Base-by-base conservation (phyloP, 2,113 vertebrate species). In the Falco punctatus region DNA sequence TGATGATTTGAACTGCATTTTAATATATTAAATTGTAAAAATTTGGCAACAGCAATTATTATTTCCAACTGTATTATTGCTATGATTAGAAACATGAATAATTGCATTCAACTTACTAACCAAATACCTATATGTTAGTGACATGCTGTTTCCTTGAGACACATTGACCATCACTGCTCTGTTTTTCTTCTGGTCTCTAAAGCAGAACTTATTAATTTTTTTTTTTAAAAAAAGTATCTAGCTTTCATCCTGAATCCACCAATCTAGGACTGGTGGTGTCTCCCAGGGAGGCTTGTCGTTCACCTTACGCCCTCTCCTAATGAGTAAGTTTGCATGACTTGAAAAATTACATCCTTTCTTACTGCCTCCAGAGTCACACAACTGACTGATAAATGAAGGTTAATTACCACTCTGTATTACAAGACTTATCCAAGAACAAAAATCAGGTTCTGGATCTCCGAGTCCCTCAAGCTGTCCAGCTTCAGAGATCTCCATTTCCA, bases 191-290 rank as follows among this genome's bases (percentile, higher is more conserved):
- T 17, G 18, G 26, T 70, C 27, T 83, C 61, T 72, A 88, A 94
- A 75, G 27, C 54, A 95, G 54, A 92, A 87, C 46, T 74, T 61
- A n/a, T 1, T 81, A 69, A 44, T 48, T 46, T 22, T 32, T 32
- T 30, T 66, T 66, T 30, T 14, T n/a, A 54, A 52, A 55, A 71
- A 71, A 62, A 38, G 38, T 38, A 38, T 64, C 32, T 3, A 65
- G 84, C 93, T 96, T 96, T 57, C 48, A 92, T 92, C 84, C 95
- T 66, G 69, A 92, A 94, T 95, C 93, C 83, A 97, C 64, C 88
- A 88, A 95, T 72, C 92, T 89, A 93, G 82, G 73, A 95, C 67
- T 93, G 85, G 87, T 86, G 89, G 64, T 85, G 27, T 89, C 77
- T 89, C 52, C 74, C 71, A 64, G 26, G 30, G 70, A n/a, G 65